Conservation (phyloP, 2,113 vertebrate species). For the Microcebus murinus region DNA sequence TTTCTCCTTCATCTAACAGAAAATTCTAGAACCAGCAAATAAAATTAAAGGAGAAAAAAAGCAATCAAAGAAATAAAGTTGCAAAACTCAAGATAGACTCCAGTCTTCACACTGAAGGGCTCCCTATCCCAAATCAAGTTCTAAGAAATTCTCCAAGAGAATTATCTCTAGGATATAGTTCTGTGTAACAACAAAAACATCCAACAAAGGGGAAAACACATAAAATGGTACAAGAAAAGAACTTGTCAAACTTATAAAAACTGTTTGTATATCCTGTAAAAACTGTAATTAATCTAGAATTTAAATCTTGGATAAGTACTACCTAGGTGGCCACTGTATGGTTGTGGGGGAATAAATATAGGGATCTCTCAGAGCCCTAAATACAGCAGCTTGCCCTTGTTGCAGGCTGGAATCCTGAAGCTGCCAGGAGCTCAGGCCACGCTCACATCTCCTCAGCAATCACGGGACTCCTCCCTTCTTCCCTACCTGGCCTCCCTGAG, state of each 20-base stretch:
- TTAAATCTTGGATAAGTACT: not conserved
- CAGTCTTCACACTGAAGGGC: not conserved
- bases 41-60: not conserved
- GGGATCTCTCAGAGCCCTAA: not conserved
- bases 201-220: not conserved
- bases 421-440: not conserved
- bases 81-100: not conserved
- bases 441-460: not conserved
- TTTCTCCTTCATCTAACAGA: not conserved
- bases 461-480: not conserved
- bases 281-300: not conserved
- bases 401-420: not conserved
- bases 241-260: not conserved
- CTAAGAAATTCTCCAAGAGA: not conserved
- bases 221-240: not conserved
- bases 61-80: not conserved
- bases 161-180: not conserved
- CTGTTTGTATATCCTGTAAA: not conserved
- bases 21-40: not conserved
- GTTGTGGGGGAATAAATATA: not conserved
- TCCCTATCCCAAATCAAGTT: not conserved
- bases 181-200: not conserved
- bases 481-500: not conserved
- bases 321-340: not conserved
- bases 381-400: not conserved